These are phyloP conservation scores for Burhinus bistriatus DNA, from an alignment of 2,113 vertebrate species.

Conservation along the genomic window DNA sequence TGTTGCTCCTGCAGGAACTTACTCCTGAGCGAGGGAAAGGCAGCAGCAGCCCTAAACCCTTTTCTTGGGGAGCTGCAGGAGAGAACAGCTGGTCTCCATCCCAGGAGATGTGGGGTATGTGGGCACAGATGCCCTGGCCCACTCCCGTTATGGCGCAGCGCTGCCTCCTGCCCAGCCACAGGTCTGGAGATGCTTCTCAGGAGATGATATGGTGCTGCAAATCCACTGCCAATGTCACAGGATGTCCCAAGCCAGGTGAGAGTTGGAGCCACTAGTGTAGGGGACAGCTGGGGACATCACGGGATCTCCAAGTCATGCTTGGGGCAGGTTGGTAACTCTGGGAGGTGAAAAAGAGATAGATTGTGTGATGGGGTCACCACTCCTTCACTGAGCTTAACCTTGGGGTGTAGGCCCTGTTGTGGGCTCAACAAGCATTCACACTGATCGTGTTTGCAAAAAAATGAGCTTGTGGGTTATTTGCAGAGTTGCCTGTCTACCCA, in stretches of 20 bases:
- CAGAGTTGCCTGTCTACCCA: no score
- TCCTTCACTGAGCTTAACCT: not conserved
- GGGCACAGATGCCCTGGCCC: not conserved
- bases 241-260: not conserved
- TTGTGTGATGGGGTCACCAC: not conserved
- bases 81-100: not conserved
- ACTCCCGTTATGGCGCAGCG: fast-evolving
- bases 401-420: not conserved
- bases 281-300: not conserved
- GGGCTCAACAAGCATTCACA: not conserved
- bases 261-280: not conserved
- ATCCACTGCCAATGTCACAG: not conserved
- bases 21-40: not conserved
- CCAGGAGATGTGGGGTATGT: not conserved
- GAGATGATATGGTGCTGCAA: not conserved
- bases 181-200: not conserved
- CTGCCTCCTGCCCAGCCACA: not conserved
- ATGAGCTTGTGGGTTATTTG: not conserved
- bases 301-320: not conserved
- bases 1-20: not conserved
- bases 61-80: not conserved
- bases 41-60: not conserved
- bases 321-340: not conserved
- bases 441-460: not conserved
- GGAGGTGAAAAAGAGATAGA: not conserved